Percentiles rank a stretch among this genome's conserved stretches.
These are phyloP conservation scores for Muraenolepis orangiensis DNA, from an alignment of 2,797 vertebrate genomes.

Conservation along the genomic window DNA sequence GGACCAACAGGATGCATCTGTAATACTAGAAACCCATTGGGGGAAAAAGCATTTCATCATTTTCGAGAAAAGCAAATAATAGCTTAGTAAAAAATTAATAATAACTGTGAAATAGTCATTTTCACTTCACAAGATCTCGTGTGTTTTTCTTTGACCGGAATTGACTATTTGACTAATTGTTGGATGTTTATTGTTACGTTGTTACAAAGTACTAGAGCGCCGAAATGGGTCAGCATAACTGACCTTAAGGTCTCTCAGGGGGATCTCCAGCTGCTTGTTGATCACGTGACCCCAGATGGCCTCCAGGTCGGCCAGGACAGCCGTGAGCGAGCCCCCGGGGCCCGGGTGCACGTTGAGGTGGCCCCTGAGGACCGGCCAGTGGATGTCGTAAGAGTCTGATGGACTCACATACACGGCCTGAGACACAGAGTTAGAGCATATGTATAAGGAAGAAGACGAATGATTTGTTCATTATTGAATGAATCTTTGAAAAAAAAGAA, in stretches of 20 bases:
- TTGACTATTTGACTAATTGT: neutral
- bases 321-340: conserved; percentile 86
- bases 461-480: neutral
- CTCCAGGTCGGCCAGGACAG: conserved; percentile 88
- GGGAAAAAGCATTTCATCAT: neutral
- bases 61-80: neutral
- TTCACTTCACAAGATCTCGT: too few species aligned
- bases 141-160: too few species aligned
- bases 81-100: neutral
- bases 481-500: neutral
- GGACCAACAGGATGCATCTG: conserved; percentile 93
- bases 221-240: neutral
- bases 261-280: conserved; percentile 93
- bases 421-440: neutral
- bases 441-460: neutral
- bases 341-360: conserved; percentile 87
- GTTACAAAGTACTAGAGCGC: neutral
- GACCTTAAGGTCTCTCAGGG: conserved; percentile 92
- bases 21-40: conserved; percentile 83
- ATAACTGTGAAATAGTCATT: neutral
- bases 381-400: conserved; percentile 86
- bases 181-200: neutral
- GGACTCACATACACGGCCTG: conserved; percentile 92
- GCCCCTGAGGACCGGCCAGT: conserved; percentile 90
- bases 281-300: conserved; percentile 90